These are phyloP conservation scores for Drosophila suboccidentalis DNA, from an alignment of 2,888 invertebrate genomes.

Conservation along the genomic window DNA sequence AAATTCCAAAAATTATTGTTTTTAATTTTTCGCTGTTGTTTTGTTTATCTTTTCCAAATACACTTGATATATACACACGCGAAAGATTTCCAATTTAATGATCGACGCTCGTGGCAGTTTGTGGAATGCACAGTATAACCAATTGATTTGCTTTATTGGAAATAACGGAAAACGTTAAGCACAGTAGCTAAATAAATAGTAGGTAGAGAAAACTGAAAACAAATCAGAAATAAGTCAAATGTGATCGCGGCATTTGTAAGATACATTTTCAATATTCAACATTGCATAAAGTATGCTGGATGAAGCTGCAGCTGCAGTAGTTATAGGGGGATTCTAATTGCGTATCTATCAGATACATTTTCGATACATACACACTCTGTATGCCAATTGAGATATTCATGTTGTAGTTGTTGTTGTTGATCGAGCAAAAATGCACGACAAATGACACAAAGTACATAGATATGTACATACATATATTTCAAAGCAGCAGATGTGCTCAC, in stretches of 20 bases:
- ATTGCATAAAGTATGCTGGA: neutral
- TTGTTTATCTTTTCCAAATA: conserved; percentile 67
- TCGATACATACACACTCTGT: conserved; percentile 35
- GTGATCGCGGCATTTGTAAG: neutral
- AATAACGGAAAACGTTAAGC: conserved; percentile 22
- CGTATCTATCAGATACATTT: conserved; percentile 26
- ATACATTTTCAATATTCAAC: neutral
- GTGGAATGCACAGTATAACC: conserved; percentile 66
- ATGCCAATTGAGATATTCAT: conserved; percentile 63
- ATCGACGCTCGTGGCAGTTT: conserved; percentile 74
- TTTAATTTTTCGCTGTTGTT: conserved; percentile 43
- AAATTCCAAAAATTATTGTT: conserved; percentile 49
- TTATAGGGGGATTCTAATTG: conserved; percentile 10
- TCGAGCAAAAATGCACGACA: conserved; percentile 56
- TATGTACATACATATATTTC: conserved; percentile 12
- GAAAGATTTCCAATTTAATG: conserved; percentile 79
- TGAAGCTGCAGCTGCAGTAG: neutral
- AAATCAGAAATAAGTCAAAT: conserved; percentile 8
- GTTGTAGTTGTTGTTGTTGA: conserved; percentile 31
- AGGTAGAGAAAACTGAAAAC: conserved; percentile 6
- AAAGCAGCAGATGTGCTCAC: conserved; percentile 53
- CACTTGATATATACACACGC: conserved; percentile 37
- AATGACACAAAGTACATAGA: conserved; percentile 55
- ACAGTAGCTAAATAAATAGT: conserved; percentile 9
- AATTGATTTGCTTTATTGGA: conserved; percentile 56